These are phyloP conservation scores for Pteria penguin DNA, from an alignment of 2,888 invertebrate species.

Conservation along the genomic window DNA sequence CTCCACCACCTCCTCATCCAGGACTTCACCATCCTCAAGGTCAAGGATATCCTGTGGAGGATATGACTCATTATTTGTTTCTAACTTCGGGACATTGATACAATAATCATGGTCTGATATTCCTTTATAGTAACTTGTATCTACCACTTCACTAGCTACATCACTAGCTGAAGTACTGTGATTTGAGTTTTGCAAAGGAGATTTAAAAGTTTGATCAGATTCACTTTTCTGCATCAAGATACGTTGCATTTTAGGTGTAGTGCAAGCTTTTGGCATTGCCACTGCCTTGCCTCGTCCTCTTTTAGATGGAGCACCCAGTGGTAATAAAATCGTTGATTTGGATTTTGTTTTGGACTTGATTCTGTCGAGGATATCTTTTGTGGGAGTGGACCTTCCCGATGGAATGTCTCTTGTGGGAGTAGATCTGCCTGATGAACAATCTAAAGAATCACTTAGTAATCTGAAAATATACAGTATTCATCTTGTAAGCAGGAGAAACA, in stretches of 20 bases:
- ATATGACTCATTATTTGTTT: conserved; percentile 4
- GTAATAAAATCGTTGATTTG: conserved; percentile 67
- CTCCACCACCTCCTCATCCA: conserved; percentile 39
- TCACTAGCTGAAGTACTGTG: background rate
- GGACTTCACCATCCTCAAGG: conserved; percentile 56
- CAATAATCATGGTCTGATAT: conserved; percentile 85
- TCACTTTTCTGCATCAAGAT: conserved; percentile 53
- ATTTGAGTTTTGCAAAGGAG: background rate
- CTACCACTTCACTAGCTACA: conserved; percentile 20
- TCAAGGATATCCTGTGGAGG: conserved; percentile 28
- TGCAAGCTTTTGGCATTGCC: conserved; percentile 49
- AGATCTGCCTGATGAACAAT: no score
- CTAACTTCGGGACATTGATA: conserved; percentile 35
- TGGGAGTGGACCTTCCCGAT: background rate
- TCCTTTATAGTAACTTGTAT: conserved; percentile 54
- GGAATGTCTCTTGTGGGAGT: background rate
- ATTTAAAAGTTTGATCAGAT: background rate
- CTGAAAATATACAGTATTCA: no score
- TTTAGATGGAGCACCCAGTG: conserved; percentile 64
- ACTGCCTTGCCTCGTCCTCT: conserved; percentile 57
- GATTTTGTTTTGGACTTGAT: conserved; percentile 52
- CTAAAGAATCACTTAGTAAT: no score
- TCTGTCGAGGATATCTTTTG: conserved; percentile 27
- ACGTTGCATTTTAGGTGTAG: conserved; percentile 53
- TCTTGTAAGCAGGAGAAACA: no score